Conservation (phyloP, 2,797 vertebrate species). For the Podargus strigoides region DNA sequence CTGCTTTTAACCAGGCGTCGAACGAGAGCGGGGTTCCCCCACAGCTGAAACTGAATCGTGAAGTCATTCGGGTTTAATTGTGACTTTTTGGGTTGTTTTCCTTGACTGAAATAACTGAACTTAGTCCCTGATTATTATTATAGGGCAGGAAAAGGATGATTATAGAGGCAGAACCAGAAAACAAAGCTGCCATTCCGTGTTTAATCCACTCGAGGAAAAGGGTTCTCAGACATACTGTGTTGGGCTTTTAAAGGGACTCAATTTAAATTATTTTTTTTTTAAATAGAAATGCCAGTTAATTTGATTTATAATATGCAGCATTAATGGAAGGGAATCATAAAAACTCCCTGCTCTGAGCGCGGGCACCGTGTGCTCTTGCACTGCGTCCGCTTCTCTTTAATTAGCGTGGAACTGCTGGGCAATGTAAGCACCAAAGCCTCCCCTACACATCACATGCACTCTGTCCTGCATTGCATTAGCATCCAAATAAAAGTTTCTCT, state of each 20-base stretch:
- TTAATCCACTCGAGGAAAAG: conserved; percentile 16
- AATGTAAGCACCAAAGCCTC: not conserved
- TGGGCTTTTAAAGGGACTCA: not conserved
- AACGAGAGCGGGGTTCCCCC: not conserved
- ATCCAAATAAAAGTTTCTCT: conserved; percentile 41
- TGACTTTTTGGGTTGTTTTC: conserved; percentile 4
- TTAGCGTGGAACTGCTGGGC: conserved; percentile 3
- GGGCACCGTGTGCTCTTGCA: not conserved
- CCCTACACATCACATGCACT: not conserved
- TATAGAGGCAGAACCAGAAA: conserved; percentile 34
- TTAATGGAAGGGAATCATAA: conserved; percentile 61
- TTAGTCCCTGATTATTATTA: not conserved
- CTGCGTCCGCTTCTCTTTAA: conserved; percentile 14
- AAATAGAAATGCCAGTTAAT: conserved; percentile 61
- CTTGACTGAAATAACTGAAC: conserved; percentile 16
- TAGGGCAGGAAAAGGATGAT: conserved; percentile 12
- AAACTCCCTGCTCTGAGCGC: not conserved
- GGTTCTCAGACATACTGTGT: not conserved
- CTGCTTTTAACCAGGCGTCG: not conserved
- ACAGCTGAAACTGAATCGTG: not conserved
- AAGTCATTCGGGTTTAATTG: not conserved
- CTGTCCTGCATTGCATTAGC: not conserved
- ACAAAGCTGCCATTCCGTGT: conserved; percentile 27
- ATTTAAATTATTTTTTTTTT: not conserved
- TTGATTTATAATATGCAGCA: conserved; percentile 62